phyloP scores from a whole-genome alignment of 1,140 invertebrate species.

The Solen grandis region DNA sequence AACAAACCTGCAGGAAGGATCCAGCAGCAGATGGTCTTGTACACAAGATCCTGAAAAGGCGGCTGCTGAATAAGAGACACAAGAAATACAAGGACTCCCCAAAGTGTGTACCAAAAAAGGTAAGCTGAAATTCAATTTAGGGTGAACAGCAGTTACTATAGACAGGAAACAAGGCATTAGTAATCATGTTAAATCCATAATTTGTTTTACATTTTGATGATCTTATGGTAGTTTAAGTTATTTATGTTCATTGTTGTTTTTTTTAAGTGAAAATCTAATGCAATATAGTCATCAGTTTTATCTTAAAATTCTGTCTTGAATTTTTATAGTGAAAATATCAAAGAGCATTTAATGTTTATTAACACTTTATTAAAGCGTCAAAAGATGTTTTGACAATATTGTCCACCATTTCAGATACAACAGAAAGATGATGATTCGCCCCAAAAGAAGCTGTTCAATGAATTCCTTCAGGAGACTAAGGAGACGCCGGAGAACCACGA shows the following conservation, averaged over 20 bases:
- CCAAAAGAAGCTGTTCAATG: conserved; percentile 23
- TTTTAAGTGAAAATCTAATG: neutral
- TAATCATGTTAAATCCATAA: neutral
- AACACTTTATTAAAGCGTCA: too few relatives aligned
- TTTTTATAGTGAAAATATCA: neutral
- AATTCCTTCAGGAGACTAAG: conserved; percentile 19
- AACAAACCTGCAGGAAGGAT: too few relatives aligned
- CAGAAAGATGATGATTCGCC: neutral
- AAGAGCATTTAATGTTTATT: too few relatives aligned
- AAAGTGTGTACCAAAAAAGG: conserved; percentile 15
- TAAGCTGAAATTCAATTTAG: neutral
- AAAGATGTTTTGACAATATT: neutral
- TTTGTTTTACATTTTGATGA: neutral
- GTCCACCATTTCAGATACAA: neutral
- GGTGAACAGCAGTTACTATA: neutral
- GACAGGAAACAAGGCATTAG: neutral
- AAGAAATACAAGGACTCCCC: conserved; percentile 5
- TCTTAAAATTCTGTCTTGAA: neutral
- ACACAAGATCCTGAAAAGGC: conserved; percentile 32
- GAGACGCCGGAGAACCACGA: conserved; percentile 2
- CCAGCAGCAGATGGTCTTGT: conserved; percentile 42
- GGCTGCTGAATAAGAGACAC: conserved; percentile 6
- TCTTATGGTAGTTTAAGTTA: neutral
- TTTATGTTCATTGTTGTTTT: neutral
- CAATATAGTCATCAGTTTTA: neutral